phyloP scores from a whole-genome alignment of 2,888 invertebrate species.

The Strigamia transsilvanica region DNA sequence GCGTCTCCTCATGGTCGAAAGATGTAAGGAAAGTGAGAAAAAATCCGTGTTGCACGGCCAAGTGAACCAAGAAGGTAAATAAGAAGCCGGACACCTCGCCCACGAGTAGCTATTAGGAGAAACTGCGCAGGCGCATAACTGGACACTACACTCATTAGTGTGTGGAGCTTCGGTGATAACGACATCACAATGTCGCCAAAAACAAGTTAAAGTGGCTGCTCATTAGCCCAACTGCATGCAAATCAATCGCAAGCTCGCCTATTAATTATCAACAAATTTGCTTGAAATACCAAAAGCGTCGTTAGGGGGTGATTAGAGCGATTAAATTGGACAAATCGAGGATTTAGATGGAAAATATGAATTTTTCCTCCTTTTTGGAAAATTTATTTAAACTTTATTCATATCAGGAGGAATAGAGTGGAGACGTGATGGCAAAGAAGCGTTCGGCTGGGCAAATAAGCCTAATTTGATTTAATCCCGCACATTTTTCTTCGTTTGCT shows the following conservation, averaged over 20 bases:
- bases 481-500: constrained; percentile 16
- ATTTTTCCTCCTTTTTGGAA: too few relatives aligned
- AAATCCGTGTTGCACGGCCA: neutral
- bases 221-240: neutral
- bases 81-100: constrained; percentile 42
- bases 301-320: too few relatives aligned
- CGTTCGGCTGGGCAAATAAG: neutral
- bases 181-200: constrained; percentile 42
- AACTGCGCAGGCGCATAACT: constrained; percentile 41
- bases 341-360: too few relatives aligned
- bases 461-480: constrained; percentile 22
- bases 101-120: constrained; percentile 31
- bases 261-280: neutral
- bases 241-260: neutral
- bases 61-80: constrained; percentile 31
- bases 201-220: constrained; percentile 31
- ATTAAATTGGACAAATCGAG: too few relatives aligned
- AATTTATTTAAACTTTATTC: neutral
- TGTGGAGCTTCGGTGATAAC: neutral
- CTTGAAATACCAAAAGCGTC: too few relatives aligned
- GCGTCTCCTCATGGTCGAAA: constrained; percentile 28
- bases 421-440: neutral
- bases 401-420: neutral
- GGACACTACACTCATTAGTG: constrained; percentile 39
- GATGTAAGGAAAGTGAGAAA: neutral